Evolutionary conservation across 30 jellyfish, hydroid and myxozoan species (phyloP).

Genomic region (Pelagia noctiluca): DNA sequence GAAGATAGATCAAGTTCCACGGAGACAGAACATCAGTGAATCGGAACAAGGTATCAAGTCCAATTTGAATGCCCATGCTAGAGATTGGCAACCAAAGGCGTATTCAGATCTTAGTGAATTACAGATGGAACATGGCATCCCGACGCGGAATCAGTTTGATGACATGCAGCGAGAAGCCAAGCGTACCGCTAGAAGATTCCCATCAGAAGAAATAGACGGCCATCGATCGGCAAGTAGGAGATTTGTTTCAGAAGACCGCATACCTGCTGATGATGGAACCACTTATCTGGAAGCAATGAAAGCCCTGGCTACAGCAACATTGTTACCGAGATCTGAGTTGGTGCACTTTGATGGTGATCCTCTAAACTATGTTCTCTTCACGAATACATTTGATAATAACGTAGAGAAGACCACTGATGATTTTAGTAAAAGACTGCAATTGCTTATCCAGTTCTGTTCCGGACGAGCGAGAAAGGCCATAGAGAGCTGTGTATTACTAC

Average conservation of each 20-base stretch:
- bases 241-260: neutral
- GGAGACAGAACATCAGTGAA: neutral
- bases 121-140: neutral
- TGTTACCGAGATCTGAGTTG: constrained; percentile 45
- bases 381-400: constrained; percentile 29
- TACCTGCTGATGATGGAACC: constrained; percentile 43
- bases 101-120: neutral
- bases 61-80: neutral
- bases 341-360: constrained; percentile 53
- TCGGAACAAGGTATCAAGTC: neutral
- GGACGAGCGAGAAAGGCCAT: constrained; percentile 45
- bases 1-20: neutral
- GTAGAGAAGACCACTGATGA: constrained; percentile 44
- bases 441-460: constrained; percentile 31
- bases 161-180: neutral
- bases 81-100: constrained; percentile 1
- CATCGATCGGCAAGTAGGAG: neutral
- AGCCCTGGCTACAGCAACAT: constrained; percentile 42
- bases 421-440: constrained; percentile 34
- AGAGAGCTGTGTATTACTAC: constrained; percentile 37
- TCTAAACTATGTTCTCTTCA: constrained; percentile 20
- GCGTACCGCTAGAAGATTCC: neutral
- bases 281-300: constrained; percentile 36
- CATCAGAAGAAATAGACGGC: neutral
- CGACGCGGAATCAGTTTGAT: neutral